Evolutionary conservation across 2,888 invertebrate genomes (phyloP), one percentile per base, ranked within the genome.

Genomic region (Ramazzottius varieornatus): DNA sequence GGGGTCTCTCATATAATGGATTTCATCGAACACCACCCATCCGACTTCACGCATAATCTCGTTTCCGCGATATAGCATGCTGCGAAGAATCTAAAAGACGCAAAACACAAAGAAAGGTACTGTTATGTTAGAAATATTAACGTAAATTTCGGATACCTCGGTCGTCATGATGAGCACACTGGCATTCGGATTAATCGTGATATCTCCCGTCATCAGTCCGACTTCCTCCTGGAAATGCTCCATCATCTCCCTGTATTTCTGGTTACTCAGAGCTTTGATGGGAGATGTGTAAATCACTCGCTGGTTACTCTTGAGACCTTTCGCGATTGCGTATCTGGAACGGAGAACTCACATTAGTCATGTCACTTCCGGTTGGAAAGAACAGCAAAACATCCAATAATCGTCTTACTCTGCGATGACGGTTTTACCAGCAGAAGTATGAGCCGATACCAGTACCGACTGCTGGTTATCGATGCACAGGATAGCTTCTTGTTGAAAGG

Each of bases 21-120:
- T 99, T 79, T 99, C 98, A 75, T 99, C 98, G 78, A 99, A 99
- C 65, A 99, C 82, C 1, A 99, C 98, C 98, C 98, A 99, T 65
- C 94, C 96, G 0, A 99, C 94, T 82, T 99, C 98, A 67, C 94
- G 82, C 88, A 94, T 94, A 32, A 99, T 85, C 81, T 54, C 54
- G 24, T 54, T 54, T 64, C 98, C 98, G 73, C 96, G 81, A 74
- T 98, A 99, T 66, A 99, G 79, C 98, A 99, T 98, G 72, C 92
- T 93, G 68, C 98, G 81, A 68, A 99, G 79, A 82, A 99, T 99
- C 85, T 86, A 74, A 63, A 32, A 63, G 20, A 8, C 8, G 13
- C 8, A 40, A 40, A 40, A 40, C 8, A 40, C 20, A n/a, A n/a
- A n/a, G 32, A 32, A 64, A 24, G 16, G n/a, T 63, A 66, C 24